Evolutionary conservation across 1,140 invertebrate species (phyloP).

Genomic region (Drosophila oshimai): DNA sequence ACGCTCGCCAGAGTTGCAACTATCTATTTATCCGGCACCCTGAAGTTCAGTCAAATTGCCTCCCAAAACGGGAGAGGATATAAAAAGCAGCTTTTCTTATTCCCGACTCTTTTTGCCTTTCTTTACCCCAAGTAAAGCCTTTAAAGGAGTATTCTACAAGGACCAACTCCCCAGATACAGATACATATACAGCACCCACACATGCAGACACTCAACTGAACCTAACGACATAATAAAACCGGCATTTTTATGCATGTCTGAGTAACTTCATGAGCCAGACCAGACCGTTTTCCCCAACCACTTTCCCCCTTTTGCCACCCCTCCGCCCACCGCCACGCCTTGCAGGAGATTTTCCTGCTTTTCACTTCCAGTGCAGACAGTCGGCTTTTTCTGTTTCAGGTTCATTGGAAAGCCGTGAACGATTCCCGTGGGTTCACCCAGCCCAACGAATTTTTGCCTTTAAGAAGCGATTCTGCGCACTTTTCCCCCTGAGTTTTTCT

Average conservation of each 20-base stretch:
- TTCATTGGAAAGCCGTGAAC: constrained; percentile 58
- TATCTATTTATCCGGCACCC: constrained; percentile 25
- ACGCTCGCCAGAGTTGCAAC: constrained; percentile 36
- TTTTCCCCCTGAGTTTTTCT: background rate
- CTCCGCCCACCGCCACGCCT: constrained; percentile 20
- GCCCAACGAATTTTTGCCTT: background rate
- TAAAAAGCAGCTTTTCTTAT: constrained; percentile 38
- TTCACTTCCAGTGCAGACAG: constrained; percentile 49
- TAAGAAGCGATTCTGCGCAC: constrained; percentile 50
- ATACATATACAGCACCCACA: constrained; percentile 26
- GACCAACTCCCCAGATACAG: constrained; percentile 23
- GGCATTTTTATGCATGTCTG: constrained; percentile 80
- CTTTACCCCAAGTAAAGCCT: background rate
- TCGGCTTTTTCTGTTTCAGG: constrained; percentile 62
- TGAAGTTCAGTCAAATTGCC: constrained; percentile 36
- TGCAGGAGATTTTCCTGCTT: constrained; percentile 36
- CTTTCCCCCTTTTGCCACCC: background rate
- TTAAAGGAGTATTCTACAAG: constrained; percentile 42
- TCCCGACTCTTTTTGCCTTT: constrained; percentile 4
- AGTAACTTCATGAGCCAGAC: constrained; percentile 76
- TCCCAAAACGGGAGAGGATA: constrained; percentile 18
- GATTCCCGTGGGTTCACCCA: constrained; percentile 45
- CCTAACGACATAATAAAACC: constrained; percentile 78
- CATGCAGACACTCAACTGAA: constrained; percentile 34
- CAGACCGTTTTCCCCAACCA: constrained; percentile 29